Evolutionary conservation across 2,888 invertebrate genomes (phyloP).

Genomic region (Cephalotes varians): DNA sequence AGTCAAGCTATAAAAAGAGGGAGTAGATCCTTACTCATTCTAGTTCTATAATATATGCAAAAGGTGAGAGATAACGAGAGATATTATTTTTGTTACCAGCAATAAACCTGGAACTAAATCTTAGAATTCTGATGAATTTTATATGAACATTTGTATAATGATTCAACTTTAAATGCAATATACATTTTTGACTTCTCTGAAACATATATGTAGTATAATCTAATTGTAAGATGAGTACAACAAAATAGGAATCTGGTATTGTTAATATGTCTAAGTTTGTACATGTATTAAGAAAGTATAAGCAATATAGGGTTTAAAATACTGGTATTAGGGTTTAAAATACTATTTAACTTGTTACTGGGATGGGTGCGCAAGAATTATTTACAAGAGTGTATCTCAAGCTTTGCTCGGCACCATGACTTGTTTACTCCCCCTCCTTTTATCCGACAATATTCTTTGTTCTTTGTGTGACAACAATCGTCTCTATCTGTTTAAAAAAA

Average conservation of each 20-base stretch:
- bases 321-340: conserved; percentile 1
- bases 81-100: neutral
- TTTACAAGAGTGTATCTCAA: conserved; percentile 30
- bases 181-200: neutral
- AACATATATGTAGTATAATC: neutral
- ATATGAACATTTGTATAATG: neutral
- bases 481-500: neutral
- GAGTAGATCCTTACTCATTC: neutral
- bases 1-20: conserved; percentile 3
- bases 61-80: neutral
- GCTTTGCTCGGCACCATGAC: neutral
- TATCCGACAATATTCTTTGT: conserved; percentile 31
- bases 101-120: neutral
- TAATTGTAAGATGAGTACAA: neutral
- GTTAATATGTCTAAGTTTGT: neutral
- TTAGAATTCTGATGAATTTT: conserved; percentile 1
- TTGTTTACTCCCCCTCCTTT: conserved; percentile 44
- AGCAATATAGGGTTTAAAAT: neutral
- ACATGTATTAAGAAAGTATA: conserved; percentile 15
- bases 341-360: conserved; percentile 8
- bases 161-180: neutral
- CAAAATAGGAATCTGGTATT: neutral
- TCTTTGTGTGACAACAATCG: conserved; percentile 3
- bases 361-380: neutral
- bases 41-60: neutral